Percentiles rank a stretch among this genome's conserved stretches.
Evolutionary conservation across 2,888 invertebrate genomes (phyloP).

Genomic region (Halictus ligatus): DNA sequence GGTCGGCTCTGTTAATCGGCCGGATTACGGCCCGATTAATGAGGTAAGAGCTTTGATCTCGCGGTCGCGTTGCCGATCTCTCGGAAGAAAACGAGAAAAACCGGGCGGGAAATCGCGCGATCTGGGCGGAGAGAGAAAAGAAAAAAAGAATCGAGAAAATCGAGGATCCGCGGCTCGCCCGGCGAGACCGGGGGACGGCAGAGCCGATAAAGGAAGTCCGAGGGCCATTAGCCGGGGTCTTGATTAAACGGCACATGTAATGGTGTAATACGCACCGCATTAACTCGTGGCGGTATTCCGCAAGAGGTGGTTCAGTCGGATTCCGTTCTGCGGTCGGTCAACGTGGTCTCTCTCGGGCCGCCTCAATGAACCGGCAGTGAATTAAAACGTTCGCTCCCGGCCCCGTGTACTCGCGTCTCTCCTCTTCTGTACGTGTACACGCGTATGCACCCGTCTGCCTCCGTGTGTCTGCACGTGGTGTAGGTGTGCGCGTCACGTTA

Average conservation of each 20-base stretch:
- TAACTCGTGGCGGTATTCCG: constrained; percentile 75
- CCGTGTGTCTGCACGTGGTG: background rate
- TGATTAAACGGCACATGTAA: constrained; percentile 78
- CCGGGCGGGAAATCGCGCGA: background rate
- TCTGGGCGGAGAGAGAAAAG: background rate
- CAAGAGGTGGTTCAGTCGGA: constrained; percentile 77
- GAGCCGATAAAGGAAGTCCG: constrained; percentile 68
- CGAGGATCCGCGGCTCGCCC: constrained; percentile 7
- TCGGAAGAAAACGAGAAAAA: background rate
- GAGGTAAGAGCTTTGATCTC: background rate
- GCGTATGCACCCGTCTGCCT: background rate
- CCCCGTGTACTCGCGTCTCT: background rate
- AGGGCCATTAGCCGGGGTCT: constrained; percentile 63
- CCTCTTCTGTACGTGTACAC: background rate
- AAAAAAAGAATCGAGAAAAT: background rate
- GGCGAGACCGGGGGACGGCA: constrained; percentile 36
- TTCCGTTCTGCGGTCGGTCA: constrained; percentile 74
- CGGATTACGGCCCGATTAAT: constrained; percentile 21
- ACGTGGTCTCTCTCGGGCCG: constrained; percentile 44
- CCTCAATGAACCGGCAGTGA: constrained; percentile 61
- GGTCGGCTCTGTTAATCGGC: constrained; percentile 42
- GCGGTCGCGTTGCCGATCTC: constrained; percentile 1
- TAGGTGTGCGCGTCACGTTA: constrained; percentile 15
- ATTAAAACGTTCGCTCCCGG: constrained; percentile 64
- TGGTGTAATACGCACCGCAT: constrained; percentile 74